Conservation (phyloP, 2,797 vertebrate species). For the Macrochelys suwanniensis region DNA sequence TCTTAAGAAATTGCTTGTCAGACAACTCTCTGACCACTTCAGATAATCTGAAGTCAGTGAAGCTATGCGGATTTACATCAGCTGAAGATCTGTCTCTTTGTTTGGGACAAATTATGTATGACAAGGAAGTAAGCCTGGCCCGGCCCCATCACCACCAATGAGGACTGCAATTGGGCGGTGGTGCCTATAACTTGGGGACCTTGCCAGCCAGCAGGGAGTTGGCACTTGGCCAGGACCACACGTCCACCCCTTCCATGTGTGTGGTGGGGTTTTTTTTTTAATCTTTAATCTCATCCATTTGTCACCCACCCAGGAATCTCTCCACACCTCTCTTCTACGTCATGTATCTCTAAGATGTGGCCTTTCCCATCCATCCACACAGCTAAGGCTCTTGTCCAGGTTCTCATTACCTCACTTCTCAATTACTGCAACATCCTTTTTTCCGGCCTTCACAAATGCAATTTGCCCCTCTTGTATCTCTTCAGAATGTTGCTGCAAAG, state of each 20-base stretch:
- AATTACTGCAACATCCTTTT: neutral
- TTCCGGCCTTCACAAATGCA: neutral
- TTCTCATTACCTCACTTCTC: conserved; percentile 4
- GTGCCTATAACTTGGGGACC: neutral
- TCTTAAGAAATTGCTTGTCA: neutral
- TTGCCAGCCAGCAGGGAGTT: neutral
- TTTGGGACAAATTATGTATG: neutral
- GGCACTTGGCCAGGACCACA: neutral
- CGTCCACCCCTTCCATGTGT: neutral
- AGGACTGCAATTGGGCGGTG: neutral
- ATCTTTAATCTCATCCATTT: neutral
- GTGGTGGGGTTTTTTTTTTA: neutral
- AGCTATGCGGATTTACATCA: neutral
- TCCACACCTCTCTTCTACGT: neutral
- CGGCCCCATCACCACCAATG: neutral
- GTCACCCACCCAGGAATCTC: neutral
- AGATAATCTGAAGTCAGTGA: neutral
- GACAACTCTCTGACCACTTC: neutral
- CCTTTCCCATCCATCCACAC: neutral
- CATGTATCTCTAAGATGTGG: neutral
- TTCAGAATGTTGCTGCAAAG: neutral
- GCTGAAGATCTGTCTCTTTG: neutral
- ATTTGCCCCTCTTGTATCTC: neutral
- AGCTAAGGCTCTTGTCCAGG: neutral
- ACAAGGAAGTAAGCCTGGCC: neutral